Conservation (phyloP, 2,797 vertebrate genomes). For the Parotocinclus haroldoi region DNA sequence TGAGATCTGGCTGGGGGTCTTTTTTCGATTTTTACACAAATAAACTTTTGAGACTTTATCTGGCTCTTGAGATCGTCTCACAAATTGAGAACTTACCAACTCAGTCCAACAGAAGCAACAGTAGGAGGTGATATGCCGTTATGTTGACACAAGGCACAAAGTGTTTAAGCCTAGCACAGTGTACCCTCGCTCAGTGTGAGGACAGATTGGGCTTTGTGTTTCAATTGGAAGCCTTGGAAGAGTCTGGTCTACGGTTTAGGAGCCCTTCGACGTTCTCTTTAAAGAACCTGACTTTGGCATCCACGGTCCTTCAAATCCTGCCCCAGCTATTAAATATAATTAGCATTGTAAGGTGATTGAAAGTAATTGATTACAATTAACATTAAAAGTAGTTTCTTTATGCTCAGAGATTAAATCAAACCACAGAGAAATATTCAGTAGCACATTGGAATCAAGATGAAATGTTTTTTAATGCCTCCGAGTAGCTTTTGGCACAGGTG, state of each 20-base stretch:
- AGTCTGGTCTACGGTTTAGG: too few species aligned
- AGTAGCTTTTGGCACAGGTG: conserved; percentile 64
- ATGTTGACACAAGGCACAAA: background rate
- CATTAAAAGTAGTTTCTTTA: conserved; percentile 8
- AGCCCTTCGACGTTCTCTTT: background rate
- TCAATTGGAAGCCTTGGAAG: conserved; percentile 13
- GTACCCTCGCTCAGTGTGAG: background rate
- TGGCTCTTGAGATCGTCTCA: background rate
- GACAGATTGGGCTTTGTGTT: conserved; percentile 1
- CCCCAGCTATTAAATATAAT: background rate
- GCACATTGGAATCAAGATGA: conserved; percentile 55
- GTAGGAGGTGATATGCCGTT: background rate
- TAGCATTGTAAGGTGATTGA: background rate
- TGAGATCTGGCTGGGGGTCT: too few species aligned
- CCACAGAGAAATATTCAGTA: conserved; percentile 59
- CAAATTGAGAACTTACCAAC: background rate
- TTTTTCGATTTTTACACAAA: conserved; percentile 21
- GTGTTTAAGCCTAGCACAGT: background rate
- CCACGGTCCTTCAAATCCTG: background rate
- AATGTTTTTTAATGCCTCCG: conserved; percentile 68
- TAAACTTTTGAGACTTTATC: background rate
- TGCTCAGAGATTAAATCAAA: conserved; percentile 39
- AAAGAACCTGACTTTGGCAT: background rate
- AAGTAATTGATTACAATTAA: background rate
- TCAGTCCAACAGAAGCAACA: conserved; percentile 3